Evolutionary conservation across 53 echinoderm and acorn worm genomes (phyloP).

Genomic region (Echinarachnius parma): DNA sequence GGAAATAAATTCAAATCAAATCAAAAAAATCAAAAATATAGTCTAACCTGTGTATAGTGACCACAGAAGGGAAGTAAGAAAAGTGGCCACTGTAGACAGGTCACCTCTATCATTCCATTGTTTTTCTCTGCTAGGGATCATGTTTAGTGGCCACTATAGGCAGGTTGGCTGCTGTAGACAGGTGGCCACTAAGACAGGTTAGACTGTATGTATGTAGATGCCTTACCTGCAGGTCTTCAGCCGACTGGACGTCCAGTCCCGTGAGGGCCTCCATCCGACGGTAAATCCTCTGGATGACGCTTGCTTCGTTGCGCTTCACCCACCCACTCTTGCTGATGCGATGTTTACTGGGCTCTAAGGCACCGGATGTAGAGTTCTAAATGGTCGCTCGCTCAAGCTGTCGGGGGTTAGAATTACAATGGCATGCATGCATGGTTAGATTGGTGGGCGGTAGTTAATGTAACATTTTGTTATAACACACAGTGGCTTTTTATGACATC

Average conservation of each 20-base stretch:
- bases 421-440: slow-evolving; percentile 11
- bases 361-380: slow-evolving; percentile 94
- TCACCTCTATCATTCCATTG: too few species aligned
- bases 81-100: too few species aligned
- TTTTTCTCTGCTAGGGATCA: too few species aligned
- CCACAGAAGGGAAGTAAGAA: too few species aligned
- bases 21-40: too few species aligned
- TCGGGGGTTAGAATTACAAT: slow-evolving; percentile 17
- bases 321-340: slow-evolving; percentile 98
- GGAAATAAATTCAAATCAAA: too few species aligned
- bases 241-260: slow-evolving; percentile 62
- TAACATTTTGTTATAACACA: background rate
- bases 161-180: too few species aligned
- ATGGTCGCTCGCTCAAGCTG: slow-evolving; percentile 96
- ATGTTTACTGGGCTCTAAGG: slow-evolving; percentile 82
- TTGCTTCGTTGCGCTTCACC: slow-evolving; percentile 58
- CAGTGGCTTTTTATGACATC: background rate
- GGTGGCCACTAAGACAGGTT: too few species aligned
- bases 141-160: too few species aligned
- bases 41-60: too few species aligned
- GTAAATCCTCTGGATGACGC: slow-evolving; percentile 50
- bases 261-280: slow-evolving; percentile 61
- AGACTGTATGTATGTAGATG: too few species aligned
- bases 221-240: slow-evolving; percentile 85
- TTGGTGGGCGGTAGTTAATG: slow-evolving; percentile 2